A percentile compares a stretch with the other conserved stretches of the same genome.
These are phyloP conservation scores for Whitmania pigra DNA, from an alignment of 1,140 invertebrate species.

Conservation along the genomic window DNA sequence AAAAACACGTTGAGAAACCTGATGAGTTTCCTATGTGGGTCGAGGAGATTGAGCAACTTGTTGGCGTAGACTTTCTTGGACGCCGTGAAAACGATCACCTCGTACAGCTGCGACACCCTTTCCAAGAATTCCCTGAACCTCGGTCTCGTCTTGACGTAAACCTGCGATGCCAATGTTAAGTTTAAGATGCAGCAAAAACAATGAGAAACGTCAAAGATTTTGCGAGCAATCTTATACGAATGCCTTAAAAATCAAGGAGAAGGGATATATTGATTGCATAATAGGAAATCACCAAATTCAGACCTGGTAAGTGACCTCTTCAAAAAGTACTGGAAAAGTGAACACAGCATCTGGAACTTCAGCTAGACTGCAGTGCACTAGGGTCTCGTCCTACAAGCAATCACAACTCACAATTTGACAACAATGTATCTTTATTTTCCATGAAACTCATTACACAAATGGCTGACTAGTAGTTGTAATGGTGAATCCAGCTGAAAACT, in stretches of 20 bases:
- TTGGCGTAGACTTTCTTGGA: slow-evolving; percentile 90
- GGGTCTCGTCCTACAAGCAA: slow-evolving; percentile 67
- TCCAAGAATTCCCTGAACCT: slow-evolving; percentile 83
- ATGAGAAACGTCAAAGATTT: not conserved
- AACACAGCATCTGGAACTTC: slow-evolving; percentile 81
- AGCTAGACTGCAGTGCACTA: slow-evolving; percentile 86
- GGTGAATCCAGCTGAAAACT: slow-evolving; percentile 34
- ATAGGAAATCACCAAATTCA: not conserved
- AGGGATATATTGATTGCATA: not conserved
- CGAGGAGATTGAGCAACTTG: slow-evolving; percentile 79
- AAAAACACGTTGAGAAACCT: slow-evolving; percentile 50
- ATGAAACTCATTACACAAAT: too few species aligned
- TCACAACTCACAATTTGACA: too few species aligned
- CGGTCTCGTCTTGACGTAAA: slow-evolving; percentile 80
- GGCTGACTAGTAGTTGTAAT: not conserved
- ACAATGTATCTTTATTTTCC: too few species aligned
- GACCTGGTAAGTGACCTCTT: slow-evolving; percentile 69
- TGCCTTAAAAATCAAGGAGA: not conserved
- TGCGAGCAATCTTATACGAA: not conserved
- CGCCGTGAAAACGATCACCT: slow-evolving; percentile 90
- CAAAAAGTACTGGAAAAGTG: slow-evolving; percentile 83
- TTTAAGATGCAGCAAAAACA: not conserved
- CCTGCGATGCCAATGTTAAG: too few species aligned
- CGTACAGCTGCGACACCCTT: slow-evolving; percentile 72
- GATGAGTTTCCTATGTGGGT: slow-evolving; percentile 74